Conservation (phyloP, 1,140 invertebrate genomes). For the Hetaerina americana region DNA sequence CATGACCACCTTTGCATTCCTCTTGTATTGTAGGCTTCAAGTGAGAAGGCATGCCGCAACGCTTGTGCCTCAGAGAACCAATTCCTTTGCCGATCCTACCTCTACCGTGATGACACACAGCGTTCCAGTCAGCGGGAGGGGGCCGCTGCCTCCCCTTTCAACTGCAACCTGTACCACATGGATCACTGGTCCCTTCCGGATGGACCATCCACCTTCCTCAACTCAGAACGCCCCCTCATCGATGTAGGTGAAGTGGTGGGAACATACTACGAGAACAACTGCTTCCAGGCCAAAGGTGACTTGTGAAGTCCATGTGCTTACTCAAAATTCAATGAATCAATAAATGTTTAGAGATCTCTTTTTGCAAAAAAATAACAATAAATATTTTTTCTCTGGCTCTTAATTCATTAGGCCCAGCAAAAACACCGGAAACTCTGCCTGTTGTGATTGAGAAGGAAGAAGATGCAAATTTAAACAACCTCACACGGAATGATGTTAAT, state of each 20-base stretch:
- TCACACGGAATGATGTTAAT: constrained; percentile 64
- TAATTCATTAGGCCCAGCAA: background rate
- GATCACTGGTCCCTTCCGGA: constrained; percentile 85
- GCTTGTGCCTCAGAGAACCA: constrained; percentile 87
- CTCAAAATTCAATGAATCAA: background rate
- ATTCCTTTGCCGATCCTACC: constrained; percentile 81
- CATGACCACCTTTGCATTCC: no score
- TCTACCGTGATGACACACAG: constrained; percentile 51
- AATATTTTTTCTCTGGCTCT: background rate
- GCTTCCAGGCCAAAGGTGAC: constrained; percentile 38
- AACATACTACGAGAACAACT: constrained; percentile 79
- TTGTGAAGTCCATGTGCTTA: background rate
- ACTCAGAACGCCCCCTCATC: constrained; percentile 74
- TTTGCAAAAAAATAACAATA: background rate
- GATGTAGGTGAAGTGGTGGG: constrained; percentile 82
- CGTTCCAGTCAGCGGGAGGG: constrained; percentile 37
- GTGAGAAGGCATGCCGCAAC: constrained; percentile 66
- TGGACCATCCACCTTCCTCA: constrained; percentile 77
- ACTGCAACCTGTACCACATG: constrained; percentile 83
- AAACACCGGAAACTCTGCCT: constrained; percentile 44
- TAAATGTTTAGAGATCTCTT: background rate
- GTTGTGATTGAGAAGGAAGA: constrained; percentile 57
- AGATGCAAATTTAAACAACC: constrained; percentile 51
- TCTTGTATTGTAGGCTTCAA: constrained; percentile 25
- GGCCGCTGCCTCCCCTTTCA: constrained; percentile 67